phyloP scores from a whole-genome alignment of 2,113 vertebrate species.

The Crocuta crocuta region DNA sequence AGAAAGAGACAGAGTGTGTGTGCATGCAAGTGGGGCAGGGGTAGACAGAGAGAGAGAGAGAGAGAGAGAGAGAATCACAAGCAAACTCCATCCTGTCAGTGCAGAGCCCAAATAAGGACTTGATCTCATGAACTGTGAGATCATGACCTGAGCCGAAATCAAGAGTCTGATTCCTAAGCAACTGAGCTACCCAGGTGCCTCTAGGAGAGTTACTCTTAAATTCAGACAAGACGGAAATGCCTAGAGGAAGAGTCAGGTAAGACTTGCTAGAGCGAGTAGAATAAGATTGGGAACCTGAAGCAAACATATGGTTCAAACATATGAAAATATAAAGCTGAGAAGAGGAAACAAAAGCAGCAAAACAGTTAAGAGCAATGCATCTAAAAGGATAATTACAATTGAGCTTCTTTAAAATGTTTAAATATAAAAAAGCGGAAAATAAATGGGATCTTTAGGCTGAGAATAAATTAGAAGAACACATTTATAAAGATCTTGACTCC shows the following conservation, averaged over 20 bases:
- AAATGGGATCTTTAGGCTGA: background rate
- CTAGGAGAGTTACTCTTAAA: background rate
- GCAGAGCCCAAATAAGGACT: no score
- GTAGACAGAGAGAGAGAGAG: no score
- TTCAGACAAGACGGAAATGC: background rate
- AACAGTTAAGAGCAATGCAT: background rate
- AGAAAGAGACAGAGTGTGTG: no score
- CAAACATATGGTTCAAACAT: background rate
- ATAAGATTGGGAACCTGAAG: background rate
- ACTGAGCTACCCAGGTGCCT: no score
- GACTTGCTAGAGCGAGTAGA: background rate
- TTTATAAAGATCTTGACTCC: background rate
- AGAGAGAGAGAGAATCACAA: no score
- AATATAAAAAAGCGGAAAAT: background rate
- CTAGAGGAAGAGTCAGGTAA: background rate
- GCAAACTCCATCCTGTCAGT: no score
- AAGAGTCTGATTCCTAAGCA: no score
- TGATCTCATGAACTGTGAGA: no score
- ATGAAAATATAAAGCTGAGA: background rate
- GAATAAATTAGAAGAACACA: constrained; percentile 14
- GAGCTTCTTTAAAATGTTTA: background rate
- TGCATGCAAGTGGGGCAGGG: no score
- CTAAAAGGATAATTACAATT: background rate
- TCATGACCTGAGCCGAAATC: no score
- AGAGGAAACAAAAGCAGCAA: background rate